A percentile compares a stretch with the other conserved stretches of the same genome.
Conservation (phyloP, 1,140 invertebrate genomes). For the Anoplophora glabripennis region DNA sequence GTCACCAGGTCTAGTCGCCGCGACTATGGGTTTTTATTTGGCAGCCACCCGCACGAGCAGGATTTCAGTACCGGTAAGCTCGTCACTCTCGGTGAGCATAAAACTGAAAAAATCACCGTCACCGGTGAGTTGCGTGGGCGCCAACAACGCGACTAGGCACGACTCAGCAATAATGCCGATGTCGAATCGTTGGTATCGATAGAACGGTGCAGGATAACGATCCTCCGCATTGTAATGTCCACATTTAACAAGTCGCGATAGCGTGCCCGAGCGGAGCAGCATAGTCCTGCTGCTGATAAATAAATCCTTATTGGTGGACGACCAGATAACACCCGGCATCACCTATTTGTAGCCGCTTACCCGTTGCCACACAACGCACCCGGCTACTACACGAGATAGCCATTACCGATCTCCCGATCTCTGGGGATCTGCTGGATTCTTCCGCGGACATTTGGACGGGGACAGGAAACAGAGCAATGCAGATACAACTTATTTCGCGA, state of each 20-base stretch:
- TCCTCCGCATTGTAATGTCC: conserved; percentile 47
- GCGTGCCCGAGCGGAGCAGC: conserved; percentile 35
- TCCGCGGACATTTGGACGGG: no score
- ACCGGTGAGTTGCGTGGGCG: conserved; percentile 29
- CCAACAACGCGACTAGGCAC: conserved; percentile 41
- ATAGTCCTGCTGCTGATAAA: conserved; percentile 36
- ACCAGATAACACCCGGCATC: conserved; percentile 36
- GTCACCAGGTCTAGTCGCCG: no score
- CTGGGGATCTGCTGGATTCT: no score
- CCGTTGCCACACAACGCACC: background rate
- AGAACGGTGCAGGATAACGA: conserved; percentile 44
- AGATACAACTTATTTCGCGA: no score
- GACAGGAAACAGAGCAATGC: no score
- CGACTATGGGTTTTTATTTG: no score
- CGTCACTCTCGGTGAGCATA: conserved; percentile 20
- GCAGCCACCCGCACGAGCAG: background rate
- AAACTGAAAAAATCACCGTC: conserved; percentile 4
- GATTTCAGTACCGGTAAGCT: conserved; percentile 4
- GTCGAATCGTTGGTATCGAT: conserved; percentile 44
- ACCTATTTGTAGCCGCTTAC: conserved; percentile 32
- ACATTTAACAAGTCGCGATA: conserved; percentile 47
- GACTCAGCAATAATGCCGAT: conserved; percentile 48
- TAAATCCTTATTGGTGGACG: conserved; percentile 42
- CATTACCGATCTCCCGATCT: background rate
- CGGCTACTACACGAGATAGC: conserved; percentile 7